Conservation (phyloP, 1,140 invertebrate genomes). For the Trachymyrmex cornetzi region DNA sequence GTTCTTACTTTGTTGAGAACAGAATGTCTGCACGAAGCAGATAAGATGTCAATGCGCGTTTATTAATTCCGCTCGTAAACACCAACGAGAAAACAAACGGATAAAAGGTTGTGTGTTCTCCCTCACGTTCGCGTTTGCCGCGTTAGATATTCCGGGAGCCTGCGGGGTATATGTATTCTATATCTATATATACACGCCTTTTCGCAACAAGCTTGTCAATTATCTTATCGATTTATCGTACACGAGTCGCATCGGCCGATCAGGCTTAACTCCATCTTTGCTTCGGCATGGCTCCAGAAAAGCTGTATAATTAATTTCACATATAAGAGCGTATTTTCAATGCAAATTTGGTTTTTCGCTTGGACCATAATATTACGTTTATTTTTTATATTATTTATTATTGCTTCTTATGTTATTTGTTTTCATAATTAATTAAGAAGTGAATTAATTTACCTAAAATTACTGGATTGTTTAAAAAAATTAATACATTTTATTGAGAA, state of each 20-base stretch:
- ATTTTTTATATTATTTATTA: not conserved
- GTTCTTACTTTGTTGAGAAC: slow-evolving; percentile 33
- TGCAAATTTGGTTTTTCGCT: not conserved
- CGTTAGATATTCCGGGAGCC: slow-evolving; percentile 45
- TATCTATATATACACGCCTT: slow-evolving; percentile 28
- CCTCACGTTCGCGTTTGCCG: slow-evolving; percentile 19
- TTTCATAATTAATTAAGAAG: not conserved
- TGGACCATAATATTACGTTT: not conserved
- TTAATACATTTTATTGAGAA: not conserved
- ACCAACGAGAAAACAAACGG: slow-evolving; percentile 37
- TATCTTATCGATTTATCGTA: slow-evolving; percentile 72
- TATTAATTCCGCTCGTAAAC: slow-evolving; percentile 59
- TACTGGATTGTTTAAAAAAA: not conserved
- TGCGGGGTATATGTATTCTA: not conserved
- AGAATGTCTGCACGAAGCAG: slow-evolving; percentile 28
- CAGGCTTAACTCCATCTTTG: not conserved
- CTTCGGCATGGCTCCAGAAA: not conserved
- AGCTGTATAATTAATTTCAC: slow-evolving; percentile 18
- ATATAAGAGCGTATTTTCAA: not conserved
- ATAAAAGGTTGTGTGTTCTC: slow-evolving; percentile 42
- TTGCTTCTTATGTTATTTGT: not conserved
- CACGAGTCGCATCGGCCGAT: slow-evolving; percentile 28
- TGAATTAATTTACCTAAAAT: not conserved
- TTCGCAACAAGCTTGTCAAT: slow-evolving; percentile 73
- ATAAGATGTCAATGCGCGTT: slow-evolving; percentile 58